These are phyloP conservation scores for Noctua fimbriata DNA, from an alignment of 2,888 invertebrate species.

Conservation along the genomic window DNA sequence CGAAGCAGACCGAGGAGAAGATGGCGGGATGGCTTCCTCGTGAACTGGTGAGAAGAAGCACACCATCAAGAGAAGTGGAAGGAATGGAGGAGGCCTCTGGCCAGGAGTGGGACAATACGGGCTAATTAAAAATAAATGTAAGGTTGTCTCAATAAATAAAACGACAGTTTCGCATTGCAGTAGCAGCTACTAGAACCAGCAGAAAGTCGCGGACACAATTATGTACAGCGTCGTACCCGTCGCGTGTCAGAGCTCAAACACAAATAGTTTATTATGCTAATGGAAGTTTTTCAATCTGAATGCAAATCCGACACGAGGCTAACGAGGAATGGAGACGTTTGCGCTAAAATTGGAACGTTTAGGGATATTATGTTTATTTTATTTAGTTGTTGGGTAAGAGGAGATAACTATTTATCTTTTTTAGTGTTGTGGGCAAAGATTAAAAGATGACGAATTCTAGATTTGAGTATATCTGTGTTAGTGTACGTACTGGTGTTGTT, in stretches of 20 bases:
- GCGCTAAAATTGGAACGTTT: constrained; percentile 40
- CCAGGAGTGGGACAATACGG: not conserved
- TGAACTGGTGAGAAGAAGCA: not conserved
- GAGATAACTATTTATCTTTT: not conserved
- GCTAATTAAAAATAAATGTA: not conserved
- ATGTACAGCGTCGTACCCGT: constrained; percentile 61
- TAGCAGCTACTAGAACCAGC: constrained; percentile 15
- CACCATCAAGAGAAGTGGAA: not conserved
- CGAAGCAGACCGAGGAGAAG: not conserved
- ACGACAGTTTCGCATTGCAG: constrained; percentile 66
- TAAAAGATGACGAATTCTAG: not conserved
- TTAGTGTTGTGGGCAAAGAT: not conserved
- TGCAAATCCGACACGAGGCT: constrained; percentile 69
- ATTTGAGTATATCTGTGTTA: not conserved
- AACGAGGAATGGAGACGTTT: constrained; percentile 54
- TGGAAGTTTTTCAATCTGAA: constrained; percentile 75
- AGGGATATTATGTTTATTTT: constrained; percentile 31
- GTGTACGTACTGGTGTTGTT: not conserved
- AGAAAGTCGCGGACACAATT: constrained; percentile 51
- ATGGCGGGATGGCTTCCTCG: not conserved
- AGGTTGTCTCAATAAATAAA: not conserved
- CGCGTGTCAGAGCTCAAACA: constrained; percentile 69
- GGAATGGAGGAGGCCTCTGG: not conserved
- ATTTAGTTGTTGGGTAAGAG: constrained; percentile 21
- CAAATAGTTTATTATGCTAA: constrained; percentile 74